Conservation (phyloP, 2,113 vertebrate species). For the Vulpes ferrilata region DNA sequence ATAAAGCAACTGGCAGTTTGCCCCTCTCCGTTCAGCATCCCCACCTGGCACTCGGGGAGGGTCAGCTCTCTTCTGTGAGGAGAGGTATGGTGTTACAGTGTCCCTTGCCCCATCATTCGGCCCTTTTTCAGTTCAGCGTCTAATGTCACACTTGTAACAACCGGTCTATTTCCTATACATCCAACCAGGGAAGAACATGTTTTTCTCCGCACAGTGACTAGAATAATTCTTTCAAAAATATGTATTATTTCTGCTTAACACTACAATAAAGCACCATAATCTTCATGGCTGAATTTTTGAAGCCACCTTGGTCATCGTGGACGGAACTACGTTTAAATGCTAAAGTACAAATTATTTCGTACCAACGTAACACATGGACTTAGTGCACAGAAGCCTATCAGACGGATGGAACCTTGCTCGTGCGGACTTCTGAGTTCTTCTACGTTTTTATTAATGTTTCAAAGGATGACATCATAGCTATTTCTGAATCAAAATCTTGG, state of each 20-base stretch:
- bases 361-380: background rate
- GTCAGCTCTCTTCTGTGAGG: background rate
- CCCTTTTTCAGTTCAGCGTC: background rate
- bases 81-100: background rate
- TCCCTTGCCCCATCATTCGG: background rate
- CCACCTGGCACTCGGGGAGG: background rate
- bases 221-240: background rate
- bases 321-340: background rate
- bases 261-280: background rate
- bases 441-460: background rate
- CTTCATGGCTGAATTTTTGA: slow-evolving; percentile 12
- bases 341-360: slow-evolving; percentile 23
- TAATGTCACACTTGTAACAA: background rate
- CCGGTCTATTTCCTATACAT: background rate
- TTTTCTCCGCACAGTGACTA: background rate
- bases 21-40: background rate
- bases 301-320: background rate
- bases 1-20: background rate
- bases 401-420: background rate
- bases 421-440: background rate
- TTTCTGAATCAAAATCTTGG: slow-evolving; percentile 32
- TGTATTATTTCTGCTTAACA: background rate
- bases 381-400: background rate
- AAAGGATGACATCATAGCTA: background rate
- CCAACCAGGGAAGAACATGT: background rate